Percentiles rank a stretch among this genome's conserved stretches.
These are phyloP conservation scores for Leptinotarsa tumamoca DNA, from an alignment of 2,888 invertebrate species.

Conservation along the genomic window DNA sequence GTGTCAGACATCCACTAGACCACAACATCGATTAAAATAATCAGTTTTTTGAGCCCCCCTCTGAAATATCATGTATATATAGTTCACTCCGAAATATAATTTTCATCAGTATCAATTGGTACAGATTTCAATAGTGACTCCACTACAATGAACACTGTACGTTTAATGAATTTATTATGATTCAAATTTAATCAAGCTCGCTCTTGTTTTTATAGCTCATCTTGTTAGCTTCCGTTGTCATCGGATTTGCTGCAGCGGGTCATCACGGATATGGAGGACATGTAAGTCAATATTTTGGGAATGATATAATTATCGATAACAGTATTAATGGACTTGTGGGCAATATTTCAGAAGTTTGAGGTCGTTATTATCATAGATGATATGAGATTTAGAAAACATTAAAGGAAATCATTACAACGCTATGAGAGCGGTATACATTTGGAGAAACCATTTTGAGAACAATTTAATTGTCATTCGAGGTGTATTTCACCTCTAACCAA, in stretches of 20 bases:
- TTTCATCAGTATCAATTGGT: slow-evolving; percentile 1
- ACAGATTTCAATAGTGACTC: not conserved
- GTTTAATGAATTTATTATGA: not conserved
- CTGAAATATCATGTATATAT: slow-evolving; percentile 13
- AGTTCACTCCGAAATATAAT: not conserved
- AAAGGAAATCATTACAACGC: no score
- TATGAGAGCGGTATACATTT: no score
- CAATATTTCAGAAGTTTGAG: no score
- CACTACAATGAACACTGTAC: not conserved
- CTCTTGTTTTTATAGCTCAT: not conserved
- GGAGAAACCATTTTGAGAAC: no score
- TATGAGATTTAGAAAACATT: no score
- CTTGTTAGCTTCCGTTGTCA: not conserved
- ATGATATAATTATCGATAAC: no score
- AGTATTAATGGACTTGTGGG: no score
- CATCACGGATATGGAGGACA: not conserved
- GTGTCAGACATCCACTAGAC: not conserved
- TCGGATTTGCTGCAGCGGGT: slow-evolving; percentile 1
- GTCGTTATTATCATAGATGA: no score
- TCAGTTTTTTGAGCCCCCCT: not conserved
- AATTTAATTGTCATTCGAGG: no score
- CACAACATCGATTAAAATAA: not conserved
- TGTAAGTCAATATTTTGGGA: not conserved
- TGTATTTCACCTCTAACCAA: no score
- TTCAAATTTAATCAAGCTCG: not conserved